These are phyloP conservation scores for Dastarcus helophoroides DNA, from an alignment of 2,888 invertebrate genomes.

Conservation along the genomic window DNA sequence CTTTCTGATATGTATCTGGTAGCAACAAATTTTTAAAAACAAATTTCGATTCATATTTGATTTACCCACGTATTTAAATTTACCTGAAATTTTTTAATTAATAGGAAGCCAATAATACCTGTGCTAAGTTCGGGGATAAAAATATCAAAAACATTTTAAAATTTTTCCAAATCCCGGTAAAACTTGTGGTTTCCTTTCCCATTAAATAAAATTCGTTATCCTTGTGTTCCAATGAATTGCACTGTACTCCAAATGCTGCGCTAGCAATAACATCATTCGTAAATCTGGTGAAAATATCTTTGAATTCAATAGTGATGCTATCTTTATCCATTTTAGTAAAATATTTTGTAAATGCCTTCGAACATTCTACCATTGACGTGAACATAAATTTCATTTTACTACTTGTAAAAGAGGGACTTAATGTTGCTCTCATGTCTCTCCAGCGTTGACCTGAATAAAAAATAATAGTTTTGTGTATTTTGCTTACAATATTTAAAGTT, in stretches of 20 bases:
- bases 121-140: slow-evolving; percentile 6
- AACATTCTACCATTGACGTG: slow-evolving; percentile 21
- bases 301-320: slow-evolving; percentile 18
- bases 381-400: slow-evolving; percentile 32
- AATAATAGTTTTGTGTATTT: too few species aligned
- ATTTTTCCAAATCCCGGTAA: slow-evolving; percentile 9
- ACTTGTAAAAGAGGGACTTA: slow-evolving; percentile 33
- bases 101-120: too few species aligned
- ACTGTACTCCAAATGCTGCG: slow-evolving; percentile 44
- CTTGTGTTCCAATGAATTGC: slow-evolving; percentile 42
- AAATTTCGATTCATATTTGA: too few species aligned
- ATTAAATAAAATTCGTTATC: slow-evolving; percentile 44
- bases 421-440: slow-evolving; percentile 33
- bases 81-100: too few species aligned
- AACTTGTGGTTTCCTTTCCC: slow-evolving; percentile 22
- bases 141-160: slow-evolving; percentile 10
- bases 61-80: too few species aligned
- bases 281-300: slow-evolving; percentile 39
- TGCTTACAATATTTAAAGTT: too few species aligned
- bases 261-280: slow-evolving; percentile 50
- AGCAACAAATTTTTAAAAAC: too few species aligned
- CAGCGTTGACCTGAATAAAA: slow-evolving; percentile 22
- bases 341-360: slow-evolving; percentile 18
- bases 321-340: slow-evolving; percentile 18
- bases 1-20: too few species aligned